A percentile compares a stretch with the other conserved stretches of the same genome.
These are phyloP conservation scores for Albula glossodonta DNA, from an alignment of 2,113 vertebrate species.

Conservation along the genomic window DNA sequence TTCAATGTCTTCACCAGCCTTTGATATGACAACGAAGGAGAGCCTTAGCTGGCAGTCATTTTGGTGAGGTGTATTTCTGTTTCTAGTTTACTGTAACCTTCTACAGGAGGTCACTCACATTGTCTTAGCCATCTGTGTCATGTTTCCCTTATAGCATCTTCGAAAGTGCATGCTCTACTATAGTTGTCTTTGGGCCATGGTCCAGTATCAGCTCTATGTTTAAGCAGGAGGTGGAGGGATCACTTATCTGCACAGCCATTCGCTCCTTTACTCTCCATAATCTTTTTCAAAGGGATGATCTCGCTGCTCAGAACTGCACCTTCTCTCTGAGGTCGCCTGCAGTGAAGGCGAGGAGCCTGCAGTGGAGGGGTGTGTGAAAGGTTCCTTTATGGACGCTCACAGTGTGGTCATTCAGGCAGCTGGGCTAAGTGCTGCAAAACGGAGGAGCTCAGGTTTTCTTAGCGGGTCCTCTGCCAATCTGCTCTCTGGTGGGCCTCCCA, in stretches of 20 bases:
- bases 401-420: slow-evolving; percentile 46
- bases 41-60: not conserved
- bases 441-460: slow-evolving; percentile 38
- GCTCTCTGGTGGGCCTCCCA: slow-evolving; percentile 18
- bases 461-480: slow-evolving; percentile 32
- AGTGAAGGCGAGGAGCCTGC: slow-evolving; percentile 5
- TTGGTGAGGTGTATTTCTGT: not conserved
- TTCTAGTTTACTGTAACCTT: not conserved
- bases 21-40: not conserved
- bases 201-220: slow-evolving; percentile 39
- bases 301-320: not conserved
- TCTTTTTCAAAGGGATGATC: slow-evolving; percentile 13
- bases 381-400: slow-evolving; percentile 44
- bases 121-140: not conserved
- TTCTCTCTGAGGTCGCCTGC: not conserved
- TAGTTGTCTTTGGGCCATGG: slow-evolving; percentile 11
- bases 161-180: not conserved
- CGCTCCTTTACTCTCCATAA: slow-evolving; percentile 8
- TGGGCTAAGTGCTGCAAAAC: slow-evolving; percentile 36
- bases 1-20: not conserved
- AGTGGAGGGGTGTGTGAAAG: slow-evolving; percentile 31
- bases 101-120: not conserved
- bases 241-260: slow-evolving; percentile 38
- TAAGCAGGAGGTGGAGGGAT: slow-evolving; percentile 49
- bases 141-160: not conserved